Base-by-base conservation (phyloP, 1,140 invertebrate species). In the Cylas formicarius region DNA sequence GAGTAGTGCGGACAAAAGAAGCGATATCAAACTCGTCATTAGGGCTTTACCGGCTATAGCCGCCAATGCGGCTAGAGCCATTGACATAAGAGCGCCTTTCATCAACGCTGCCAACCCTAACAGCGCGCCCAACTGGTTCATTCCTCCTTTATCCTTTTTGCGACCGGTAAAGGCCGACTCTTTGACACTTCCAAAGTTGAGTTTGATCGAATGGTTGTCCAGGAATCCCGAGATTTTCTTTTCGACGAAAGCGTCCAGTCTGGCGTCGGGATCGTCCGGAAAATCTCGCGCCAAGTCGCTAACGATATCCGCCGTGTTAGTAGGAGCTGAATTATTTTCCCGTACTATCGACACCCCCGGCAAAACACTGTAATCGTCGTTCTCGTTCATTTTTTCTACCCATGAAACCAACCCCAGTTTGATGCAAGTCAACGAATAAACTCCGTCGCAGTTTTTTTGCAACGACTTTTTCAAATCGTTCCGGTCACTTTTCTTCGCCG, bases 331-430 rank as follows among this genome's bases (percentile, higher is more conserved):
- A 6, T 71, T 68, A 33, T 69, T 68, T 62, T 85, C 81, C 44
- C 79, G 80, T 10, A 85, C 73, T 13, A 86, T 72, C 34, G 73
- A 78, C 0, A 86, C 69, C 32, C 82, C 82, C 0, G 83, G 82
- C 4, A 85, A 53, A 1, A 87, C 69, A 35, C 72, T 73, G 13
- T 78, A 65, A 52, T 78, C 71, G 13, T 78, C 70, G 31, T 75
- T 73, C 29, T 76, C 70, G 14, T 77, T 79, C 1, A 87, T 58
- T 48, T 77, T 78, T 52, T 86, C 84, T 19, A 87, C 69, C 52
- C 86, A 74, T 0, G 78, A 77, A n/a, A 85, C 78, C 8, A 86
- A 75, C 63, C 86, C 84, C 29, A 87, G 68, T 60, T 86, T 87
- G 9, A 87, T 64, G 55, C 85, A 88, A 22, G 80, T 83, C 9